Conservation (phyloP, 2,888 invertebrate species). For the Andrena bucephala region DNA sequence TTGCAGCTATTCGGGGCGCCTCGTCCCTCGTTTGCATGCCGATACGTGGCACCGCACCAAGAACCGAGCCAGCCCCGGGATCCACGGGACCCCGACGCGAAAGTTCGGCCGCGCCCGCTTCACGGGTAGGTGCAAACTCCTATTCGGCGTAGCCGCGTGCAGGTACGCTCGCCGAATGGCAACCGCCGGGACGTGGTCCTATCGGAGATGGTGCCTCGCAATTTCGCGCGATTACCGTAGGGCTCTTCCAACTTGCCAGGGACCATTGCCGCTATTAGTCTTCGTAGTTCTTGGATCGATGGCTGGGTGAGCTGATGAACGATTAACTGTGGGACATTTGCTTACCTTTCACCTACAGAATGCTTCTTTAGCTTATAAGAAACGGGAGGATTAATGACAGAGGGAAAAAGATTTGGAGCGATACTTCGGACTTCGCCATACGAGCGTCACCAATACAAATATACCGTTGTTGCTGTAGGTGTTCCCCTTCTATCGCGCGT, state of each 20-base stretch:
- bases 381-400: too few species aligned
- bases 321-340: too few species aligned
- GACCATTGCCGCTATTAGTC: slow-evolving; percentile 38
- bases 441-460: too few species aligned
- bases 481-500: too few species aligned
- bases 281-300: slow-evolving; percentile 36
- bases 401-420: too few species aligned
- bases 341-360: too few species aligned
- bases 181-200: slow-evolving; percentile 21
- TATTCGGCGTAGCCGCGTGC: slow-evolving; percentile 10
- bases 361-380: too few species aligned
- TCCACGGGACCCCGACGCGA: slow-evolving; percentile 20
- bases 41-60: slow-evolving; percentile 43
- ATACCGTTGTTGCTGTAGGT: too few species aligned
- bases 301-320: not conserved
- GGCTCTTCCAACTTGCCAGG: slow-evolving; percentile 43
- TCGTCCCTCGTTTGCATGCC: slow-evolving; percentile 74
- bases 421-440: too few species aligned
- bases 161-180: not conserved
- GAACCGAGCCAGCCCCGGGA: slow-evolving; percentile 25
- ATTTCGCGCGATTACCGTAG: slow-evolving; percentile 53
- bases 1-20: slow-evolving; percentile 67
- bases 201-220: slow-evolving; percentile 39
- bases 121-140: slow-evolving; percentile 21
- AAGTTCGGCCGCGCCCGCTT: slow-evolving; percentile 43